A percentile compares a stretch with the other conserved stretches of the same genome.
Evolutionary conservation across 1,140 invertebrate species (phyloP).

Genomic region (Pachyrhynchus sulphureomaculatus): DNA sequence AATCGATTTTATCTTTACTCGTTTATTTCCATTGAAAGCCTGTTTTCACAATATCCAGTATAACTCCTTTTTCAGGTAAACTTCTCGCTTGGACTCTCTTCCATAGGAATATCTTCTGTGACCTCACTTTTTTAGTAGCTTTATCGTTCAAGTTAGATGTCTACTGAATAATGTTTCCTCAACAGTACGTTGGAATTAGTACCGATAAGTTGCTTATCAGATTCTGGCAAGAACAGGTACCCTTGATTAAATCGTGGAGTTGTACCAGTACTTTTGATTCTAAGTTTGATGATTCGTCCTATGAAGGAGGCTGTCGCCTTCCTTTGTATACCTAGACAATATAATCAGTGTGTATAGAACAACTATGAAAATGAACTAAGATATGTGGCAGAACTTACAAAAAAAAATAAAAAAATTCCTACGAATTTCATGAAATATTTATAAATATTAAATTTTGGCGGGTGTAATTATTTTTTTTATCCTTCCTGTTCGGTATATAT

Average conservation of each 20-base stretch:
- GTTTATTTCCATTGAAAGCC: conserved; percentile 49
- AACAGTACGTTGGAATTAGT: conserved; percentile 45
- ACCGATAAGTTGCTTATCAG: conserved; percentile 36
- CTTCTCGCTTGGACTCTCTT: conserved; percentile 46
- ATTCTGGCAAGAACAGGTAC: background rate
- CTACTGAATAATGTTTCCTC: conserved; percentile 37
- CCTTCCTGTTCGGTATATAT: too few relatives aligned
- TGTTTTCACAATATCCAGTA: conserved; percentile 54
- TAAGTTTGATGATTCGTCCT: conserved; percentile 14
- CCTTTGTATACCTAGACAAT: conserved; percentile 6
- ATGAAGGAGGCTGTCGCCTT: background rate
- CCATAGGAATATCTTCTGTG: conserved; percentile 37
- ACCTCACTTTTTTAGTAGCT: conserved; percentile 9
- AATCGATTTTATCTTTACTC: too few relatives aligned
- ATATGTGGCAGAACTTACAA: too few relatives aligned
- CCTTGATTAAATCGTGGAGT: background rate
- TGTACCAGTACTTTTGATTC: background rate
- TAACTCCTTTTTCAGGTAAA: conserved; percentile 50
- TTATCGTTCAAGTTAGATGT: conserved; percentile 44
- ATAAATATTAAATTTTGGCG: too few relatives aligned
- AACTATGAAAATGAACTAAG: too few relatives aligned
- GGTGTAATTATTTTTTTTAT: too few relatives aligned
- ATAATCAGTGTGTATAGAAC: too few relatives aligned
- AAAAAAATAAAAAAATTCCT: too few relatives aligned
- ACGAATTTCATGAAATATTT: too few relatives aligned